Conservation (phyloP, 1,140 invertebrate genomes). For the Trachymyrmex septentrionalis region DNA sequence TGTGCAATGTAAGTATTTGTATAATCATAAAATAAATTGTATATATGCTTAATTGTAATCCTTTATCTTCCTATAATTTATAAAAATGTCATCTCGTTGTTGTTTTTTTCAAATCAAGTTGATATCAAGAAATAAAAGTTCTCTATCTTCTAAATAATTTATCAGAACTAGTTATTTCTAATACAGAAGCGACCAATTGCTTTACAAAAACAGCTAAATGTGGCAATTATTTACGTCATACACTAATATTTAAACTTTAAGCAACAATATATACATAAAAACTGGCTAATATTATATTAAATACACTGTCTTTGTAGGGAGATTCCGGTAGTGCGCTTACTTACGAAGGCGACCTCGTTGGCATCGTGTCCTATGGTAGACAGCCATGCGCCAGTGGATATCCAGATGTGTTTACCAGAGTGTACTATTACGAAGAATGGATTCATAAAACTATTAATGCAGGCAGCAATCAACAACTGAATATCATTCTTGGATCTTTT, state of each 20-base stretch:
- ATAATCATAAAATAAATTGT: background rate
- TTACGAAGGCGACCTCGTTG: background rate
- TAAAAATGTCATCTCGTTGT: background rate
- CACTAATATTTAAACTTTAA: background rate
- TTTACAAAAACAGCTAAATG: conserved; percentile 2
- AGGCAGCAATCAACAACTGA: background rate
- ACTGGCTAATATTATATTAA: background rate
- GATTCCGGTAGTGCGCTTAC: background rate
- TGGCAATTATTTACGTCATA: background rate
- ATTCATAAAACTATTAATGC: background rate
- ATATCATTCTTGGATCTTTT: background rate
- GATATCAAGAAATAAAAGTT: background rate
- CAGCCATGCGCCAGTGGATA: background rate
- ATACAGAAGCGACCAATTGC: background rate
- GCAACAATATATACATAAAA: background rate
- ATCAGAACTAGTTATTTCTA: background rate
- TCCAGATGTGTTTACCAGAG: conserved; percentile 18
- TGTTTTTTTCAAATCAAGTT: background rate
- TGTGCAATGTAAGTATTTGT: background rate
- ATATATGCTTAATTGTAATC: background rate
- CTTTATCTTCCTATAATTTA: background rate
- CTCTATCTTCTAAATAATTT: background rate
- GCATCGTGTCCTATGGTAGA: background rate
- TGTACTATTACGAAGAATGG: background rate
- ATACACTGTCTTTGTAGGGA: background rate